phyloP scores from a whole-genome alignment of 2,797 vertebrate genomes.

The Pterois miles region DNA sequence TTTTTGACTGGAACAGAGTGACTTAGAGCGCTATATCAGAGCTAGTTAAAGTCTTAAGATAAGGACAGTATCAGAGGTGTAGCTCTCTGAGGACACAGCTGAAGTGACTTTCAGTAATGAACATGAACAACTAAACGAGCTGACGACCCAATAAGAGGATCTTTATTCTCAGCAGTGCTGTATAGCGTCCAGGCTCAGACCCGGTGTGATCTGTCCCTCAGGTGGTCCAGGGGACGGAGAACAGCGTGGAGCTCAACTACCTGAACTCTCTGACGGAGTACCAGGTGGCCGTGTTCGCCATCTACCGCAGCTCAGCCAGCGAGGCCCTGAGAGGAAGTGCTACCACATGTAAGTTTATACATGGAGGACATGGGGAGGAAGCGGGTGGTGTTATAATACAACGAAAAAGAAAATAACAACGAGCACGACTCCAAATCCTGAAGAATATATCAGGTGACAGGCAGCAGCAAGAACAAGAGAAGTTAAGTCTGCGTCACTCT shows the following conservation, averaged over 20 bases:
- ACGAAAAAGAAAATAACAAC: too few relatives aligned
- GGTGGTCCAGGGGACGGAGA: constrained; percentile 88
- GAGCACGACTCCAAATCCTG: too few relatives aligned
- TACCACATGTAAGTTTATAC: constrained; percentile 87
- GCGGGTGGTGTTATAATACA: too few relatives aligned
- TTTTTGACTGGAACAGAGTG: not conserved
- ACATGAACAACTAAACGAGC: not conserved
- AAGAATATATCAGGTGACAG: too few relatives aligned
- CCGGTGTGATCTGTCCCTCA: constrained; percentile 50
- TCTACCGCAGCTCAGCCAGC: constrained; percentile 90
- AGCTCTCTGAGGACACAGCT: not conserved
- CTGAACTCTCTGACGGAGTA: constrained; percentile 96
- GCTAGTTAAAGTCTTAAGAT: not conserved
- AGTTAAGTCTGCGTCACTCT: too few relatives aligned
- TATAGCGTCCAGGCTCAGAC: not conserved
- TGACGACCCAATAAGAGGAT: not conserved
- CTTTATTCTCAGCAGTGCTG: not conserved
- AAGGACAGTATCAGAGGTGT: not conserved
- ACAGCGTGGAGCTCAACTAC: constrained; percentile 87
- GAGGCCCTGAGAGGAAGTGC: constrained; percentile 92
- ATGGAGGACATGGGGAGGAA: not conserved
- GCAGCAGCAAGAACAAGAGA: too few relatives aligned
- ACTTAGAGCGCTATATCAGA: not conserved
- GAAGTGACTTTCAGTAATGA: not conserved
- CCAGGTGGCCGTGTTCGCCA: constrained; percentile 93